Percentiles rank a stretch among this genome's conserved stretches.
Evolutionary conservation across 30 jellyfish, hydroid and myxozoan genomes (phyloP).

Genomic region (Phacellophora camtschatica): DNA sequence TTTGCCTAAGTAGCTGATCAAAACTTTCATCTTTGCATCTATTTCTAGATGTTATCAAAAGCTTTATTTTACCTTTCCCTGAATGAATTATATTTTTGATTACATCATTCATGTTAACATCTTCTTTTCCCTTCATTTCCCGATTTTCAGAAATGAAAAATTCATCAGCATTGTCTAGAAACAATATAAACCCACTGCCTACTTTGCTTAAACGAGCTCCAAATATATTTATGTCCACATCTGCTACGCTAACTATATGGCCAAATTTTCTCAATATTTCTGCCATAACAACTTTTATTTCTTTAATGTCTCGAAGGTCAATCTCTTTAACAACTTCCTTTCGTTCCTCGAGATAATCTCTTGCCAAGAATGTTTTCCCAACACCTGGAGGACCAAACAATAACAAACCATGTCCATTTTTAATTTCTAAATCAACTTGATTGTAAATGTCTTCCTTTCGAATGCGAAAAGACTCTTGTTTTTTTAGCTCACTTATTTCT

Average conservation of each 20-base stretch:
- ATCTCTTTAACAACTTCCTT: neutral
- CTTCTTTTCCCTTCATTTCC: neutral
- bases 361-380: conserved; percentile 39
- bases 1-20: neutral
- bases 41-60: conserved; percentile 27
- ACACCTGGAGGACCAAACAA: conserved; percentile 34
- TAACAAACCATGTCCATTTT: conserved; percentile 33
- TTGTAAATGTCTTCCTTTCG: conserved; percentile 5
- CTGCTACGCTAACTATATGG: neutral
- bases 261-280: conserved; percentile 18
- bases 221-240: neutral
- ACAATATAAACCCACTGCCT: neutral
- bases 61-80: conserved; percentile 15
- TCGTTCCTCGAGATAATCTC: conserved; percentile 4
- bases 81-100: conserved; percentile 1
- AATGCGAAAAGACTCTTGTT: neutral
- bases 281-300: neutral
- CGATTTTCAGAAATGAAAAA: neutral
- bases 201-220: neutral
- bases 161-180: conserved; percentile 36
- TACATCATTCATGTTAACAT: neutral
- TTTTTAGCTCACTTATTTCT: conserved; percentile 4
- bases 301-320: conserved; percentile 31
- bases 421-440: neutral
- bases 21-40: neutral